Evolutionary conservation across 2,797 vertebrate species (phyloP), one percentile per base, ranked within the genome.

Genomic region (Gambusia yucatana): DNA sequence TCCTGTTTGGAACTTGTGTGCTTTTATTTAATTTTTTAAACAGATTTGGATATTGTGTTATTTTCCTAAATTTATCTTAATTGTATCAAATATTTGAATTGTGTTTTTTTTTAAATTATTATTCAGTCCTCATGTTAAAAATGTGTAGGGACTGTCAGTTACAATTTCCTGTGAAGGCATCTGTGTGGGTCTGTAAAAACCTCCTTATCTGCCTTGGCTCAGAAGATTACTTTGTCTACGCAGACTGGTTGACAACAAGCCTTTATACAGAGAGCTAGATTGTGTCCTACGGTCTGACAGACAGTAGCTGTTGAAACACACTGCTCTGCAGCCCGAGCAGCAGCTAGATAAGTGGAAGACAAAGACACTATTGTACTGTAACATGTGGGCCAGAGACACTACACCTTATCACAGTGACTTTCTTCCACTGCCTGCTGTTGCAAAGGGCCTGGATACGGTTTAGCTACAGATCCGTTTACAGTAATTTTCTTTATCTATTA

Each of bases 271-370:
- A 86, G 84, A 78, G 76, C 78, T 70, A 86, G 88, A 91, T 90
- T 91, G 90, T 92, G 87, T 92, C 89, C 86, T 91, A 80, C 80
- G 89, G 87, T 90, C 86, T 88, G 86, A 91, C 85, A 87, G 84
- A 91, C 88, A 91, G 88, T 86, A 87, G 90, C 86, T 91, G 88
- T 84, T 92, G 89, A 93, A 92, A 88, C 80, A 81, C 82, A 89
- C 78, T 78, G 79, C 79, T 85, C 77, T 0, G 30, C 89, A 84
- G 81, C 76, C 89, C 77, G 86, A 92, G 88, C 87, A 77, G 77
- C 87, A 88, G 90, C 85, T 89, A 91, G 89, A 93, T 92, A 93
- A 93, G 86, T 88, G 86, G 84, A 84, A 92, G 91, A 93, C 92
- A 94, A 94, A 94, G 92, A 89, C 90, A 76, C 87, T 82, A 92